Base-by-base conservation (phyloP, 2,113 vertebrate genomes). In the Eclectus roratus region DNA sequence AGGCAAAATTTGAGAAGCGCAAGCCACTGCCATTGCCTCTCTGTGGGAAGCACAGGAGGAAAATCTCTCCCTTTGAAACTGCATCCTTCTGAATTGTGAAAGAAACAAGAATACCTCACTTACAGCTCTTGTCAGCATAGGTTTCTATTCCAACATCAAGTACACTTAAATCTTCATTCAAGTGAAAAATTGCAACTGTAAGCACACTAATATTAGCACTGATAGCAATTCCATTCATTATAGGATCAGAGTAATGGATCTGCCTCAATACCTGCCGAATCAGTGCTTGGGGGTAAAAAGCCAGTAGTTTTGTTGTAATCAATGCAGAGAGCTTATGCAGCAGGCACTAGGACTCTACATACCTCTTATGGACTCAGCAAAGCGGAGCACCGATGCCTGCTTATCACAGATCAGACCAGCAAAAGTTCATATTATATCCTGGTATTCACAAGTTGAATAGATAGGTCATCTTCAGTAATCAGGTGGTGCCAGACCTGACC, bases 311-410 rank as follows among this genome's bases (percentile, higher is more conserved):
- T 35, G 8, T 9, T 47, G 10, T 66, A 37, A 41, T 46, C 37
- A 31, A 15, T 24, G 7, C 3, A 43, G n/a, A 89, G 25, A 49
- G 3, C 25, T 74, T 0, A 0, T n/a, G 27, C 12, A 69, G 13
- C 13, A 25, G 28, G 13, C 14, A 11, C 9, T 19, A 56, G 37
- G 37, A 13, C 11, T 66, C 9, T 39, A 58, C 1, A 3, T 35
- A n/a, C 7, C 13, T 56, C 29, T 15, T 17, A 46, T 21, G 31
- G 41, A 25, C 9, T 4, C n/a, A 78, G 31, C 19, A 20, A n/a
- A 79, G 33, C 3, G 1, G 29, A 29, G 3, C 37, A 69, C 17
- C 41, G n/a, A 9, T 29, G 2, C 2, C 8, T 11, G 6, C 21
- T 23, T 25, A 14, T 19, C 33, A 10, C 24, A 80, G 24, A 37